Base-by-base conservation (phyloP, 1,140 invertebrate genomes). In the Camponotus floridanus region DNA sequence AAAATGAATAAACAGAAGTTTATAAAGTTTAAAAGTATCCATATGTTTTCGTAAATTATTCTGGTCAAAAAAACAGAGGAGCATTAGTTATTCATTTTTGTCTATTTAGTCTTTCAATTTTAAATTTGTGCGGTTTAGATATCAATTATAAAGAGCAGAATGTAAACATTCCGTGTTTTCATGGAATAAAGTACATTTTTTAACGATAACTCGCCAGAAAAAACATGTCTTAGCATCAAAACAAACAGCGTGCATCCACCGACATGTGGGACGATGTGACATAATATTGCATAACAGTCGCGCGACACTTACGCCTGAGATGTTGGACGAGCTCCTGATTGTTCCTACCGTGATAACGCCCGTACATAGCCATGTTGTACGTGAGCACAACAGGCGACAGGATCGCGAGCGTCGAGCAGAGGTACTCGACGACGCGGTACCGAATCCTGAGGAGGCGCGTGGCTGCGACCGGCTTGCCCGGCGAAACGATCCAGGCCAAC, bases 271-370 rank as follows among this genome's bases (percentile, higher is more conserved):
- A 55, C 13, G 5, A 55, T 48, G 39, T 84, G 88, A 83, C 79
- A 36, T 31, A 83, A 83, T 36, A 4, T 83, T 83, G 79, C 79
- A 83, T 74, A 83, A 83, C 21, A 48, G 13, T 51, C 65, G 65
- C 15, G 36, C 65, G 36, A 33, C 15, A 94, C 94, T 95, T 96
- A 99, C 98, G 96, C 96, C 96, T 96, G 67, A 99, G 95, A 94
- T 98, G 97, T 76, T 97, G 95, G 55, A 99, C 96, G 90, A 99
- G 95, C 90, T 99, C 98, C n/a, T 95, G 94, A 96, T 99, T 98
- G 88, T 96, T 97, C 92, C 96, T 96, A 78, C 98, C 98, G 93
- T 98, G 97, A 88, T 98, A 98, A 92, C 98, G 95, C 97, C 98
- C 90, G 96, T 86, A 96, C 96, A 96, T 97, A 96, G 76, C 87